Percentiles rank a stretch among this genome's conserved stretches.
Evolutionary conservation across 2,888 invertebrate species (phyloP).

Genomic region (Ochropleura leucogaster): DNA sequence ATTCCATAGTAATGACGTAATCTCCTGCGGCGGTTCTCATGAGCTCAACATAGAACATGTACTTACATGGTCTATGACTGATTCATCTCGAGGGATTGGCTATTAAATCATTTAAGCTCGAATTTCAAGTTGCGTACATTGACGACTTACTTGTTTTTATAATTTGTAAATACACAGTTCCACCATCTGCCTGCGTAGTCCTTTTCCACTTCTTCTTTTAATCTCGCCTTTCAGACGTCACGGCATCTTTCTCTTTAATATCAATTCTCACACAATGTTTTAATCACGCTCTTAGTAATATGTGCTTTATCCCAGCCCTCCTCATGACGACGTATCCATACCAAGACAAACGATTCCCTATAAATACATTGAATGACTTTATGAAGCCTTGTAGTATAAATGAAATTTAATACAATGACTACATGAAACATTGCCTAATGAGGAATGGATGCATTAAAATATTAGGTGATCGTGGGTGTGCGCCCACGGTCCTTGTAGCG

Average conservation of each 20-base stretch:
- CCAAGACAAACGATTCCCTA: background rate
- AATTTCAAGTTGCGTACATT: conserved; percentile 17
- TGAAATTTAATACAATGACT: conserved; percentile 19
- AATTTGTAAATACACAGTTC: background rate
- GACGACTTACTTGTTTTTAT: conserved; percentile 1
- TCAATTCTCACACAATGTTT: background rate
- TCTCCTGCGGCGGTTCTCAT: conserved; percentile 64
- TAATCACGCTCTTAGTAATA: background rate
- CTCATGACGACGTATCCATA: background rate
- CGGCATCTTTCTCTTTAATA: background rate
- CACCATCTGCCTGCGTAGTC: background rate
- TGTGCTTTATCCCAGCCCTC: background rate
- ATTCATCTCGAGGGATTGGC: conserved; percentile 61
- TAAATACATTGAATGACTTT: background rate
- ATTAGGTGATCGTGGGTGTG: conserved; percentile 70
- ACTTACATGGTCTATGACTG: conserved; percentile 62
- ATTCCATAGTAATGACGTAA: conserved; percentile 72
- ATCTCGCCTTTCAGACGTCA: background rate
- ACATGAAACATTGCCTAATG: conserved; percentile 49
- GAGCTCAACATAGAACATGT: conserved; percentile 58
- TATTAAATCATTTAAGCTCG: conserved; percentile 51
- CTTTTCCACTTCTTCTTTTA: background rate
- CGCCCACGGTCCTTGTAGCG: conserved; percentile 74
- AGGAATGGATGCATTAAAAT: conserved; percentile 65
- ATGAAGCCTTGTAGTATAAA: conserved; percentile 8